Percentiles rank a stretch among this genome's conserved stretches.
These are phyloP conservation scores for Lathronympha strigana DNA, from an alignment of 2,888 invertebrate species.

Conservation along the genomic window DNA sequence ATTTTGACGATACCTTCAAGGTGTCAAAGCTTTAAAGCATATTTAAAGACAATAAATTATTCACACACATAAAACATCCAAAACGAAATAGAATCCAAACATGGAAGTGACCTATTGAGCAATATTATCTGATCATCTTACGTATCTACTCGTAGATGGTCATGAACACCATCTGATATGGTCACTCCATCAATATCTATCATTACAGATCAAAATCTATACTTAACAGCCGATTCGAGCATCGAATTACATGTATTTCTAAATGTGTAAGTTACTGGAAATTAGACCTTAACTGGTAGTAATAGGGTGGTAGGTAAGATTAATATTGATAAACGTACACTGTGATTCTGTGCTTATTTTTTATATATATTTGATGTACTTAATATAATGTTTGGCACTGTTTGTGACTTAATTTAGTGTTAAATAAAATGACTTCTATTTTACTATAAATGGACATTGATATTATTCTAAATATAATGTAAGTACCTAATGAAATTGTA, in stretches of 20 bases:
- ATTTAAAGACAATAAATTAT: neutral
- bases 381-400: no score
- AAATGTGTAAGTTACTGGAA: neutral
- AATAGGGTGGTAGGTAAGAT: neutral
- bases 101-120: conserved; percentile 10
- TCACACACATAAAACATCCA: neutral
- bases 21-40: neutral
- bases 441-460: no score
- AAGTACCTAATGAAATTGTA: no score
- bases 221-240: neutral
- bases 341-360: conserved; percentile 16
- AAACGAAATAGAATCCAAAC: neutral
- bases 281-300: neutral
- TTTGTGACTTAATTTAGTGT: no score
- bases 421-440: no score
- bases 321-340: conserved; percentile 1
- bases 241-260: conserved; percentile 12
- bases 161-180: conserved; percentile 31
- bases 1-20: no score
- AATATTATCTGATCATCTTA: conserved; percentile 10
- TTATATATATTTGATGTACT: no score
- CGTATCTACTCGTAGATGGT: conserved; percentile 9
- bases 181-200: conserved; percentile 29
- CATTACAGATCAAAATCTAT: conserved; percentile 35
- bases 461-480: no score